phyloP scores from a whole-genome alignment of 2,888 invertebrate genomes.

The Drosophila borborema region DNA sequence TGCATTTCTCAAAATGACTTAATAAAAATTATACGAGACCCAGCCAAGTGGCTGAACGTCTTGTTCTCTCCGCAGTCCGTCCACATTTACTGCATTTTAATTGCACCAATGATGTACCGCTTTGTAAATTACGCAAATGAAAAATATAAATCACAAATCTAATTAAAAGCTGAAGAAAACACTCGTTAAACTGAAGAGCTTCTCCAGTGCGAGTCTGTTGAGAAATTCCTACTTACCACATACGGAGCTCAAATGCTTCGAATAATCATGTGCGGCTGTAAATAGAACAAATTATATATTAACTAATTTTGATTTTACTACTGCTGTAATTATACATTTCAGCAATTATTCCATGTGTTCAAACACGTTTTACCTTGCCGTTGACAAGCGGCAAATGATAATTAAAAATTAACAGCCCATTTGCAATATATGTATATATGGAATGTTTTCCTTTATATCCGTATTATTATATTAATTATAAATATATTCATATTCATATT shows the following conservation, averaged over 20 bases:
- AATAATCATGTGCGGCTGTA: slow-evolving; percentile 16
- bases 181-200: slow-evolving; percentile 37
- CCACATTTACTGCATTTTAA: slow-evolving; percentile 77
- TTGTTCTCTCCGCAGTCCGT: slow-evolving; percentile 21
- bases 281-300: slow-evolving; percentile 17
- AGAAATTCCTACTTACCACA: slow-evolving; percentile 37
- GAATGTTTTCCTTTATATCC: background rate
- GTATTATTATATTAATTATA: background rate
- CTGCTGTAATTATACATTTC: background rate
- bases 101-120: slow-evolving; percentile 76
- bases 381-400: background rate
- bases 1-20: slow-evolving; percentile 66
- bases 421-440: background rate
- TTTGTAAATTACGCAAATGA: slow-evolving; percentile 68
- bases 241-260: background rate
- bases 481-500: background rate
- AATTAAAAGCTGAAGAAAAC: slow-evolving; percentile 38
- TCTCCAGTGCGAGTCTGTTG: slow-evolving; percentile 8
- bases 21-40: slow-evolving; percentile 78
- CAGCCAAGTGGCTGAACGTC: slow-evolving; percentile 38
- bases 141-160: slow-evolving; percentile 63
- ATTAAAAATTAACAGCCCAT: background rate
- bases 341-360: background rate
- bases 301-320: background rate
- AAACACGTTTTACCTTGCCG: background rate